These are phyloP conservation scores for Prionailurus bengalensis DNA, from an alignment of 2,113 vertebrate genomes.

Conservation along the genomic window DNA sequence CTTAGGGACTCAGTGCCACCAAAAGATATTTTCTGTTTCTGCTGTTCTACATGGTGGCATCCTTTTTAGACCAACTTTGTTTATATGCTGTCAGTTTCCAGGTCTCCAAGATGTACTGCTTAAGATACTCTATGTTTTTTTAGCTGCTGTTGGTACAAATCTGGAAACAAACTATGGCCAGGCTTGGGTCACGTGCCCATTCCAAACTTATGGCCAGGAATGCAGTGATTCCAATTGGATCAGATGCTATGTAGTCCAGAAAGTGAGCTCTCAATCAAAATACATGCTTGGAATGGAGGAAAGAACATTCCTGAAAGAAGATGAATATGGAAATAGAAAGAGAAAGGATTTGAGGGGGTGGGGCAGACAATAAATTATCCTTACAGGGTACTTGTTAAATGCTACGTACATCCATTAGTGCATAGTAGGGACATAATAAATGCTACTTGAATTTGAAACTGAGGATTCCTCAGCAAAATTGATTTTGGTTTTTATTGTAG, in stretches of 20 bases:
- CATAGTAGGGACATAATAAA: neutral
- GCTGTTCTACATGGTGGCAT: neutral
- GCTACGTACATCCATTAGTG: neutral
- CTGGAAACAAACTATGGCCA: neutral
- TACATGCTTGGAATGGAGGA: neutral
- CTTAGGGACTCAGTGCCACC: neutral
- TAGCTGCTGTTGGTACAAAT: neutral
- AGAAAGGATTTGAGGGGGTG: neutral
- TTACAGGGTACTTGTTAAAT: neutral
- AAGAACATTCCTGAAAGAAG: neutral
- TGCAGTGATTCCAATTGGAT: neutral
- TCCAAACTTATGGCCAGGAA: neutral
- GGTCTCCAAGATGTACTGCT: neutral
- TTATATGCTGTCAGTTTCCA: neutral
- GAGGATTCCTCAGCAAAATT: neutral
- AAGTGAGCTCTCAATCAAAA: neutral
- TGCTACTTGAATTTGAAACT: slow-evolving; percentile 42
- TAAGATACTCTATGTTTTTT: neutral
- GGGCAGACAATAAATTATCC: neutral
- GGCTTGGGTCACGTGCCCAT: neutral
- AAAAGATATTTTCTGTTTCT: neutral
- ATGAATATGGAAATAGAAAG: neutral
- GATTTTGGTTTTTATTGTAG: neutral
- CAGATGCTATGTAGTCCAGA: neutral
- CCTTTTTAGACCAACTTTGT: neutral